Percentiles rank a stretch among this genome's conserved stretches.
Evolutionary conservation across 1,140 invertebrate genomes (phyloP).

Genomic region (Meloidogyne exigua): DNA sequence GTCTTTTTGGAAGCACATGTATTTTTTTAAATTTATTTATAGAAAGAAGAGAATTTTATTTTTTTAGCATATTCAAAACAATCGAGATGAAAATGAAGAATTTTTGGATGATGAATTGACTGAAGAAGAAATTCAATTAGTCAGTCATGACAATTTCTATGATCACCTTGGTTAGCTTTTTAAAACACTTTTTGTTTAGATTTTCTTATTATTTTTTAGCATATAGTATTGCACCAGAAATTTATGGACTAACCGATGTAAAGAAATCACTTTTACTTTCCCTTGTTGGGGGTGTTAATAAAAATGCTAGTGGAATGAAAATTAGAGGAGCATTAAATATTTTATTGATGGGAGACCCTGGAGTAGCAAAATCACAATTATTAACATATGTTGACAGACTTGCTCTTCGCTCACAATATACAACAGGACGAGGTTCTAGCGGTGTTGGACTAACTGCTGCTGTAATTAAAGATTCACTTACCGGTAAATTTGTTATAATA

Average conservation of each 20-base stretch:
- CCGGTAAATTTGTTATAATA: slow-evolving; percentile 66
- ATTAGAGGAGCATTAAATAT: slow-evolving; percentile 91
- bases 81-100: slow-evolving; percentile 52
- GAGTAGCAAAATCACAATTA: slow-evolving; percentile 96
- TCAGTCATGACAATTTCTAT: slow-evolving; percentile 77
- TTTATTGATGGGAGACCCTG: slow-evolving; percentile 98
- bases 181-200: not conserved
- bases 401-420: slow-evolving; percentile 88
- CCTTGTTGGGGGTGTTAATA: slow-evolving; percentile 91
- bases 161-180: slow-evolving; percentile 65
- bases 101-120: slow-evolving; percentile 42
- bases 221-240: slow-evolving; percentile 91
- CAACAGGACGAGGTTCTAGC: slow-evolving; percentile 91
- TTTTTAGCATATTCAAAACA: slow-evolving; percentile 55
- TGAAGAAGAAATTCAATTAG: slow-evolving; percentile 52
- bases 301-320: slow-evolving; percentile 75
- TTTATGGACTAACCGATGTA: slow-evolving; percentile 94
- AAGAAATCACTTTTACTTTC: slow-evolving; percentile 92
- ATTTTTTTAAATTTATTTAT: slow-evolving; percentile 62
- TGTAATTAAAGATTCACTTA: slow-evolving; percentile 93
- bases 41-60: not conserved
- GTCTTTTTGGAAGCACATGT: slow-evolving; percentile 95
- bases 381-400: slow-evolving; percentile 90
- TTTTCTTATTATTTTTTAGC: slow-evolving; percentile 72
- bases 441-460: slow-evolving; percentile 97